Evolutionary conservation across 2,888 invertebrate species (phyloP).

Genomic region (Cyclophora albipunctata): DNA sequence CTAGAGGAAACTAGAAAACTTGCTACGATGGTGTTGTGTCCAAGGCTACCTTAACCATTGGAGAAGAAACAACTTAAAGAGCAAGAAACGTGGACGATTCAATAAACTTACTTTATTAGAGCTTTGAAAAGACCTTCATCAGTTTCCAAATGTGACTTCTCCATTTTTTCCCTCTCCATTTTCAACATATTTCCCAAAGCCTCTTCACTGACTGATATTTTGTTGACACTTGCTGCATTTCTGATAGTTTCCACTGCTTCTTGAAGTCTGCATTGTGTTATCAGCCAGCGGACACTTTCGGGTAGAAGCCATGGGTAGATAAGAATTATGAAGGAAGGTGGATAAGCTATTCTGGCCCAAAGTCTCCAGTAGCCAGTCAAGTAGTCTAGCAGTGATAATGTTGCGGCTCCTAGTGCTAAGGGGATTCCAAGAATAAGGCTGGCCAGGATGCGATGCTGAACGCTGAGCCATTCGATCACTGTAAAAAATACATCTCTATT

Average conservation of each 20-base stretch:
- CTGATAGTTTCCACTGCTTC: conserved; percentile 77
- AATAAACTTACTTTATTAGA: conserved; percentile 46
- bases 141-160: conserved; percentile 32
- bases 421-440: conserved; percentile 82
- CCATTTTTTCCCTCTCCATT: conserved; percentile 37
- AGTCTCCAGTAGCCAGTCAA: conserved; percentile 81
- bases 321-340: conserved; percentile 80
- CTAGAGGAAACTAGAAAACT: no score
- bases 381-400: conserved; percentile 81
- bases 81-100: no score
- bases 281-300: conserved; percentile 85
- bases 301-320: conserved; percentile 82
- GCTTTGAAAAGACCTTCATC: conserved; percentile 53
- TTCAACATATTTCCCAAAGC: conserved; percentile 55
- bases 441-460: conserved; percentile 81
- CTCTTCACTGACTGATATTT: conserved; percentile 61
- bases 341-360: conserved; percentile 80
- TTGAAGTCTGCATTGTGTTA: conserved; percentile 77
- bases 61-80: no score
- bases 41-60: no score
- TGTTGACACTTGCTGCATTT: conserved; percentile 77
- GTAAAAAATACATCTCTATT: conserved; percentile 20
- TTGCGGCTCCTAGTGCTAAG: conserved; percentile 81
- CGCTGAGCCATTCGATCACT: conserved; percentile 87
- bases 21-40: no score